Evolutionary conservation across 2,888 invertebrate species (phyloP), one percentile per base, ranked within the genome.

Genomic region (Agrilus biguttatus): DNA sequence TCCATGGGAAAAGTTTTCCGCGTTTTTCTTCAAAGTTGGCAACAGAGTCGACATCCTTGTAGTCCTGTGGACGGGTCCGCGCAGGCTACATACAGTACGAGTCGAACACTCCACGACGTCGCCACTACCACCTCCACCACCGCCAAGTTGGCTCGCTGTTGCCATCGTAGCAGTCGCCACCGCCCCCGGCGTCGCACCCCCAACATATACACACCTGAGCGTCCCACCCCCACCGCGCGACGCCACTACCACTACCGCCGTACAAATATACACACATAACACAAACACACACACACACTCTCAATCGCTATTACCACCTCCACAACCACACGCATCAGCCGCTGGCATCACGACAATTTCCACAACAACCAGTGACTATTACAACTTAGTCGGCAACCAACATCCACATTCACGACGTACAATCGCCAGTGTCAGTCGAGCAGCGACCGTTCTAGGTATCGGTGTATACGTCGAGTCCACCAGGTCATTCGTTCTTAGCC

Each of bases 151-250:
- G 68, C 69, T 69, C 70, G 70, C 68, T 28, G 34, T 28, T 28
- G 28, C 28, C 10, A 28, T 28, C 28, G 28, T 28, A 28, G 28
- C 28, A 28, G 28, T 28, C 56, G 55, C 53, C 51, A 72, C 71
- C 71, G 73, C 72, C 72, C 70, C 72, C 70, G 68, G 71, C 72
- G 68, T 71, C 73, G 62, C 73, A 70, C 67, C 70, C 67, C 70
- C 57, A 53, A 57, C 67, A 72, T 71, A 67, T 72, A 74, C 71
- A 72, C 74, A 59, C 75, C 75, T 72, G 72, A 72, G 66, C 73
- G 74, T 66, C 60, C 74, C 73, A 66, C 72, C 73, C 68, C 66
- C 71, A 62, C 61, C 58, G 64, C 68, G 52, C 50, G 63, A 46
- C 60, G 44, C 51, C 45, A 48, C 49, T 13, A 13, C 23, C 21